These are phyloP conservation scores for Pseudorasbora parva DNA, from an alignment of 2,113 vertebrate species.

Conservation along the genomic window DNA sequence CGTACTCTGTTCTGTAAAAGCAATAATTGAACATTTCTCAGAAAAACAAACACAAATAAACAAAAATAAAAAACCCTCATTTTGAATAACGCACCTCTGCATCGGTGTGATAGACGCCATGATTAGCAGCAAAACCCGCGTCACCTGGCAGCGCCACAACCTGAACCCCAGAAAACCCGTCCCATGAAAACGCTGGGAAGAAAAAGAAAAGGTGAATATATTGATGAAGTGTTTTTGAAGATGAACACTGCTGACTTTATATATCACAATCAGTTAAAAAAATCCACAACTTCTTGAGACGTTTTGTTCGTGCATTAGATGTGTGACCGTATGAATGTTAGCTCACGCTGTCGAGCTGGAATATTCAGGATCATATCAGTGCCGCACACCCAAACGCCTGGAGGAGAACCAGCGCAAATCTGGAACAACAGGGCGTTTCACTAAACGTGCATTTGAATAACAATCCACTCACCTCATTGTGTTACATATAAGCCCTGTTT, in stretches of 20 bases:
- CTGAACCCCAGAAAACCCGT: constrained; percentile 81
- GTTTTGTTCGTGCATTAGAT: not conserved
- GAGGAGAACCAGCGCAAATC: constrained; percentile 88
- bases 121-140: constrained; percentile 80
- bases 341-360: constrained; percentile 76
- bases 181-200: constrained; percentile 82
- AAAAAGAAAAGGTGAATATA: not conserved
- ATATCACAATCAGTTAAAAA: no score
- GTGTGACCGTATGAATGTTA: not conserved
- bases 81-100: constrained; percentile 72
- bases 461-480: not conserved
- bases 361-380: constrained; percentile 88
- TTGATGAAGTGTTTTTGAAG: not conserved
- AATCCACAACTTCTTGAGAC: not conserved
- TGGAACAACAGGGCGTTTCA: constrained; percentile 60
- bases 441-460: no score
- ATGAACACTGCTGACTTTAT: not conserved
- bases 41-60: not conserved
- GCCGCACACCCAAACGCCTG: constrained; percentile 95
- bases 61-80: not conserved
- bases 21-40: not conserved
- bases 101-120: constrained; percentile 86
- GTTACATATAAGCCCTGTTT: no score
- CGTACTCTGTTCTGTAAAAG: constrained; percentile 76
- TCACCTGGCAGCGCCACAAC: constrained; percentile 86